Conservation (phyloP, 2,113 vertebrate genomes). For the Artemisiospiza belli region DNA sequence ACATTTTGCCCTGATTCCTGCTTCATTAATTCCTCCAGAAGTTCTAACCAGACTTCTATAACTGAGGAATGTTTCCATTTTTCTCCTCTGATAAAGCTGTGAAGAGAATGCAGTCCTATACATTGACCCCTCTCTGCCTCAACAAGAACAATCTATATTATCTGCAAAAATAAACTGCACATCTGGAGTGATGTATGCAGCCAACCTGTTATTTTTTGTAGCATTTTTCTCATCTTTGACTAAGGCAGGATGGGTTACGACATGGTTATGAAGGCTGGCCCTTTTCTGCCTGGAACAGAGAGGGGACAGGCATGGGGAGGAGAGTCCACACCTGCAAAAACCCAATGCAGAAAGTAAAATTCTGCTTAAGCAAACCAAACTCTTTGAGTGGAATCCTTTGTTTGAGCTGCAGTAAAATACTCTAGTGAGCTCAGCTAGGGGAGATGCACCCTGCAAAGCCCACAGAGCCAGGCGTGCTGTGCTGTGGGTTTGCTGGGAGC, state of each 20-base stretch:
- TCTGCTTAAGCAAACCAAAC: background rate
- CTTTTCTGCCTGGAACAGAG: background rate
- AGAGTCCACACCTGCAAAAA: fast-evolving
- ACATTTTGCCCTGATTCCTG: background rate
- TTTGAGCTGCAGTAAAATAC: background rate
- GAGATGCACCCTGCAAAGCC: too few relatives aligned
- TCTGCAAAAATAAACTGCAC: background rate
- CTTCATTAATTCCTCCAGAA: background rate
- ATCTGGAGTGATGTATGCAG: fast-evolving
- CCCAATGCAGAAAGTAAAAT: background rate
- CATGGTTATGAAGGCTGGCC: background rate
- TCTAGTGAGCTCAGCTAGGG: background rate
- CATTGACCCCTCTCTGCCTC: background rate
- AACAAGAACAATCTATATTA: fast-evolving
- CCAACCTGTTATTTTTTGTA: background rate
- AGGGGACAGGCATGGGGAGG: background rate
- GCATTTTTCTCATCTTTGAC: background rate
- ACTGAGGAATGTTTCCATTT: background rate
- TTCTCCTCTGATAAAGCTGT: background rate
- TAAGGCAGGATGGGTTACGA: background rate
- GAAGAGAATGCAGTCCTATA: background rate
- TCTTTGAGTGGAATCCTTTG: background rate
- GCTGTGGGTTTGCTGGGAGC: fast-evolving
- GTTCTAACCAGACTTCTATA: background rate
- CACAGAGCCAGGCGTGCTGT: fast-evolving